These are phyloP conservation scores for Netelia inedita DNA, from an alignment of 2,888 invertebrate genomes.

Conservation along the genomic window DNA sequence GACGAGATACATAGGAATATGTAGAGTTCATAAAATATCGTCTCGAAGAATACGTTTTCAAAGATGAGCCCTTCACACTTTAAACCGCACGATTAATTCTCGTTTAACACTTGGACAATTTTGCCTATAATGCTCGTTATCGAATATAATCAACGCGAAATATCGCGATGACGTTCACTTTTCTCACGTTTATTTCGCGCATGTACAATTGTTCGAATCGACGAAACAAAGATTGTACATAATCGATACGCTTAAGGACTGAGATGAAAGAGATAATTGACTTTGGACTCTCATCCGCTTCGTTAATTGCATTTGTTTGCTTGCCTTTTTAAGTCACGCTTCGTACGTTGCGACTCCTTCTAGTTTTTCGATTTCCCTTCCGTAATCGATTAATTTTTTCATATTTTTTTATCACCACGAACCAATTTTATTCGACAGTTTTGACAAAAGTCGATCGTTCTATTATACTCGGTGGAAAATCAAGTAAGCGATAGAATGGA, in stretches of 20 bases:
- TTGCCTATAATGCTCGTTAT: constrained; percentile 18
- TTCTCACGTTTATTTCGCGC: constrained; percentile 1
- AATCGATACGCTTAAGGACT: constrained; percentile 63
- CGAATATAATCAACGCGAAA: constrained; percentile 3
- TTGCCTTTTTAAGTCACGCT: constrained; percentile 7
- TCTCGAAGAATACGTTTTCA: constrained; percentile 38
- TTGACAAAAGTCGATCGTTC: constrained; percentile 25
- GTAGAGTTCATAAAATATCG: constrained; percentile 16
- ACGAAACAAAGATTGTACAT: constrained; percentile 67
- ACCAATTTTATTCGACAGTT: constrained; percentile 28
- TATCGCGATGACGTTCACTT: background rate
- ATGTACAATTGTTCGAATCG: constrained; percentile 45
- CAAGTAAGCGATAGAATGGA: constrained; percentile 63
- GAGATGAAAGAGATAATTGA: constrained; percentile 18
- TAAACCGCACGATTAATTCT: constrained; percentile 14
- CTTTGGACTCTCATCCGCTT: constrained; percentile 24
- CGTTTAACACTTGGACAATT: background rate
- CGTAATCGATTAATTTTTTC: constrained; percentile 8
- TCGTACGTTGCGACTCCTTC: constrained; percentile 17
- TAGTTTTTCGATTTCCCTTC: background rate
- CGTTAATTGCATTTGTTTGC: constrained; percentile 8
- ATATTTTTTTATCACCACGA: constrained; percentile 4
- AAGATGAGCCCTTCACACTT: constrained; percentile 13
- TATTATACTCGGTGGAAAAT: constrained; percentile 17
- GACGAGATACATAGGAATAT: constrained; percentile 26